Evolutionary conservation across 2,797 vertebrate species (phyloP), one percentile per base, ranked within the genome.

Genomic region (Pipistrellus pygmaeus): DNA sequence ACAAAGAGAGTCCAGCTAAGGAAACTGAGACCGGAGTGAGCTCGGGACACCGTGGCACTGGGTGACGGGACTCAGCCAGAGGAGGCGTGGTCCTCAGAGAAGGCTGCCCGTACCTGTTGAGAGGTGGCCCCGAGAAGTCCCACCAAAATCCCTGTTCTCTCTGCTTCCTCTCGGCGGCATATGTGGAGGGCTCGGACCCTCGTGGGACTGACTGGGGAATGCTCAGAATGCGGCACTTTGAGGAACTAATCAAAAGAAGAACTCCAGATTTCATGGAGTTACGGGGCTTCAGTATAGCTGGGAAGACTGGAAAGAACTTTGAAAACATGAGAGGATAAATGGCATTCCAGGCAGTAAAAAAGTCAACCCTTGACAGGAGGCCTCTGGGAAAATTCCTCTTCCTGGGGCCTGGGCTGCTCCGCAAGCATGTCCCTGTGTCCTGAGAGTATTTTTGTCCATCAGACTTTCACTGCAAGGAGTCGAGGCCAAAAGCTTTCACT

Each of bases 331-430:
- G 41, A 77, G 55, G 13, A 46, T 69, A 81, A 80, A 69, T 83
- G 44, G n/a, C 77, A 72, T 66, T 77, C 48, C 27, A 90, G 89
- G 51, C 25, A 82, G 90, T 88, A 51, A 69, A 88, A 78, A 41
- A 20, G 55, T 25, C 48, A 96, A 46, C 78, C 92, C 68, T 57
- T 93, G 78, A 92, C 21, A 77, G 78, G n/a, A 11, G 35, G 0
- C 14, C 30, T 82, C 76, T 51, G 77, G 88, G 73, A 93, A 96
- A 85, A 48, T 92, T 87, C 64, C 18, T 55, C 88, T 85, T 88
- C 41, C 57, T 38, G 38, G 48, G 53, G 17, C 73, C 55, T 38
- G 4, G 48, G n/a, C 30, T 76, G 12, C 62, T 87, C 32, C 68
- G 62, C 78, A 88, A 87, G 88, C 73, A 57, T 27, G 8, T 35